Conservation (phyloP, 2,888 invertebrate species). For the Orthonychiurus folsomi region DNA sequence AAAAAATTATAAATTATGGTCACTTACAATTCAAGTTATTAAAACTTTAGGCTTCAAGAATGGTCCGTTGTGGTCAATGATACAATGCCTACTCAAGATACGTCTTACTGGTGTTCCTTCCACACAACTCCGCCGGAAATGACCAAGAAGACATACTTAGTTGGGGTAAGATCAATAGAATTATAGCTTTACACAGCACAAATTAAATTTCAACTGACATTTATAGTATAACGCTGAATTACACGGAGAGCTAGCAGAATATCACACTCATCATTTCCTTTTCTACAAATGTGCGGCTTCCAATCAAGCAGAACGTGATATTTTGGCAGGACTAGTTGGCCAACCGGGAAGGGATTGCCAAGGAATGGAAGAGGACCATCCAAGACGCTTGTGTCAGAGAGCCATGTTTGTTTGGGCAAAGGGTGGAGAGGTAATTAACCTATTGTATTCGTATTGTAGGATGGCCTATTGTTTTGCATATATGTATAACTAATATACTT, state of each 20-base stretch:
- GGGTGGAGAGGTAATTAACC: slow-evolving; percentile 11
- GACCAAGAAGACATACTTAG: neutral
- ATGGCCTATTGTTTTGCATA: too few relatives aligned
- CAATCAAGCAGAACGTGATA: neutral
- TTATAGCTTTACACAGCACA: too few relatives aligned
- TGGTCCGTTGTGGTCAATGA: slow-evolving; percentile 10
- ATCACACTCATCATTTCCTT: slow-evolving; percentile 16
- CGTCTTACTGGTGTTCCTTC: slow-evolving; percentile 17
- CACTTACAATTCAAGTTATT: too few relatives aligned
- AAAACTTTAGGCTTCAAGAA: slow-evolving; percentile 8
- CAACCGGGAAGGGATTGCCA: neutral
- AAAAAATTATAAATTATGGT: too few relatives aligned
- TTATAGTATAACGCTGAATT: slow-evolving; percentile 15
- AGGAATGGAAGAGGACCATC: neutral
- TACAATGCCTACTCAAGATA: slow-evolving; percentile 6
- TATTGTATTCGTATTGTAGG: too few relatives aligned
- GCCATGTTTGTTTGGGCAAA: slow-evolving; percentile 10
- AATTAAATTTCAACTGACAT: too few relatives aligned
- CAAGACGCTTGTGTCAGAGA: neutral
- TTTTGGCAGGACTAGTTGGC: slow-evolving; percentile 12
- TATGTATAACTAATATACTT: too few relatives aligned
- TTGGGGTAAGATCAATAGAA: slow-evolving; percentile 19
- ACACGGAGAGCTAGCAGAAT: neutral
- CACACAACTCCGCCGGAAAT: slow-evolving; percentile 9
- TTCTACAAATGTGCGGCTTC: slow-evolving; percentile 10